Evolutionary conservation across 2,113 vertebrate genomes (phyloP).

Genomic region (Leptosomus discolor): DNA sequence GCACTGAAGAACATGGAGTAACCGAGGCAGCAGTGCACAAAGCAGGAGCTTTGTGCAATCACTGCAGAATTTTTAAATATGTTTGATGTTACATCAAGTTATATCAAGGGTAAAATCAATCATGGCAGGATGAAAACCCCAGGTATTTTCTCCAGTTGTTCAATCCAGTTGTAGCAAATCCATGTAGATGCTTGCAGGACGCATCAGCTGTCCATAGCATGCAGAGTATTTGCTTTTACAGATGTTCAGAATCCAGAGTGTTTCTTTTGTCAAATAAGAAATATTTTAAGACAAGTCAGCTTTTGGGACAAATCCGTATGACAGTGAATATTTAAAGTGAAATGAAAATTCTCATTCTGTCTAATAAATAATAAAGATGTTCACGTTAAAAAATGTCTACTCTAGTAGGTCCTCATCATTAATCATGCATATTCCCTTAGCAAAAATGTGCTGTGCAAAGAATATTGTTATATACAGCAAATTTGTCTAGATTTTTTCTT

Average conservation of each 20-base stretch:
- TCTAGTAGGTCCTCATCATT: constrained; percentile 38
- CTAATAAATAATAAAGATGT: constrained; percentile 50
- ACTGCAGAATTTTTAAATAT: background rate
- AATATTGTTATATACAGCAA: constrained; percentile 48
- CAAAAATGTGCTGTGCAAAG: constrained; percentile 33
- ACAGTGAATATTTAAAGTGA: background rate
- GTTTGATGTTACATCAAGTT: background rate
- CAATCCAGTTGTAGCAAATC: background rate
- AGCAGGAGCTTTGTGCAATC: background rate
- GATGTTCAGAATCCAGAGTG: background rate
- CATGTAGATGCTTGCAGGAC: background rate
- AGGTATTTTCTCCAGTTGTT: background rate
- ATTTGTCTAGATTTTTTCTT: constrained; percentile 30
- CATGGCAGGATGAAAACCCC: background rate
- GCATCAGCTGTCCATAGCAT: background rate
- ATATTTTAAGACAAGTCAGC: background rate
- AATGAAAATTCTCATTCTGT: constrained; percentile 13
- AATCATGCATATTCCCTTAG: constrained; percentile 51
- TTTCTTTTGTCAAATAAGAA: background rate
- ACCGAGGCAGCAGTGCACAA: background rate
- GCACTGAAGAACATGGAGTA: background rate
- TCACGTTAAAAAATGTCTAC: constrained; percentile 11
- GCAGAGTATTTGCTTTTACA: background rate
- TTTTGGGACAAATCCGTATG: background rate
- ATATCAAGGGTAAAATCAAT: background rate